A percentile compares a stretch with the other conserved stretches of the same genome.
These are phyloP conservation scores for Picus viridis DNA, from an alignment of 2,797 vertebrate species.

Conservation along the genomic window DNA sequence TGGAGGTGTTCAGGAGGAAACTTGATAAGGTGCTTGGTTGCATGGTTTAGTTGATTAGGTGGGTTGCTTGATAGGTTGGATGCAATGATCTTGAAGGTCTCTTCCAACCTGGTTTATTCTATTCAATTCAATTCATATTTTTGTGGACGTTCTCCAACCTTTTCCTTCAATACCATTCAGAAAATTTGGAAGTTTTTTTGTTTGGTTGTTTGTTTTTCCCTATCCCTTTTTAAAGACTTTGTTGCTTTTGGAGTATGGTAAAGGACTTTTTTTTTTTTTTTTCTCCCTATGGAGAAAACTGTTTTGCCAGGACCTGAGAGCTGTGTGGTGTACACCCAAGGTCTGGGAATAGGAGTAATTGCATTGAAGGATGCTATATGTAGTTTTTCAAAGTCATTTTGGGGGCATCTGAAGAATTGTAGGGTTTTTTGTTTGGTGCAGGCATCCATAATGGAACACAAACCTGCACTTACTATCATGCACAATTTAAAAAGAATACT, in stretches of 20 bases:
- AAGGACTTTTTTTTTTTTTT: background rate
- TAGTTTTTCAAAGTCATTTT: background rate
- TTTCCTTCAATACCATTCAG: background rate
- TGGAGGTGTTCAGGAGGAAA: no score
- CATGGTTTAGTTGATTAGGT: no score
- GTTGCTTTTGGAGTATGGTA: background rate
- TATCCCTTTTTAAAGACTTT: background rate
- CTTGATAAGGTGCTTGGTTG: no score
- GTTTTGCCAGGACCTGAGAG: background rate
- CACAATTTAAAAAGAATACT: background rate
- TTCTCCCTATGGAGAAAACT: background rate
- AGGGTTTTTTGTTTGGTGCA: background rate
- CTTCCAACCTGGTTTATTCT: no score
- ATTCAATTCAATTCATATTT: background rate
- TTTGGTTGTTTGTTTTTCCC: background rate
- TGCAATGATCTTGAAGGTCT: no score
- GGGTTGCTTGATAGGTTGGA: no score
- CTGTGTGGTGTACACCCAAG: background rate
- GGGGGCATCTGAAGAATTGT: background rate
- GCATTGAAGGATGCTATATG: background rate
- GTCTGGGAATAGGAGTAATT: conserved; percentile 16
- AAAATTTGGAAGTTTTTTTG: background rate
- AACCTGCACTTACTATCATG: background rate
- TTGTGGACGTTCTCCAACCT: background rate
- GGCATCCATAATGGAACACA: background rate